Conservation (phyloP, 2,888 invertebrate species). For the Terebella lapidaria region DNA sequence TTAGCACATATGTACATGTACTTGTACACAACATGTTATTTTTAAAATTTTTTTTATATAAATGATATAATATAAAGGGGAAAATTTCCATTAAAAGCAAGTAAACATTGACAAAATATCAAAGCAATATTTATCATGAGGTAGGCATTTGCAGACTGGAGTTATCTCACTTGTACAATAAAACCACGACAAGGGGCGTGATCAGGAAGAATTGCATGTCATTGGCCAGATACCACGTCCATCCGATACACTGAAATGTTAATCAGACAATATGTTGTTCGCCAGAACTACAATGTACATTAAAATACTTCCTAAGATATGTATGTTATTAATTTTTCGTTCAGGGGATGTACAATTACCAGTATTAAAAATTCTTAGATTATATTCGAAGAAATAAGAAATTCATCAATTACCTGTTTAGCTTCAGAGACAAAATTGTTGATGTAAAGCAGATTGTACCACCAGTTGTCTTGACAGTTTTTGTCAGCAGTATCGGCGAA, state of each 20-base stretch:
- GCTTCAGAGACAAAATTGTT: slow-evolving; percentile 16
- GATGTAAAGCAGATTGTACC: slow-evolving; percentile 24
- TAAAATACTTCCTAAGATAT: background rate
- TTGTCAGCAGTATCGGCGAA: background rate
- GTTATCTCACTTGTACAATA: slow-evolving; percentile 33
- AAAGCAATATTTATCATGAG: no score
- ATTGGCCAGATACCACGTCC: slow-evolving; percentile 39
- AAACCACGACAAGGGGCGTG: slow-evolving; percentile 33
- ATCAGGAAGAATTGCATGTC: slow-evolving; percentile 45
- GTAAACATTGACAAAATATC: background rate
- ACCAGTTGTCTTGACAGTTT: slow-evolving; percentile 18
- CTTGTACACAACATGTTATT: no score
- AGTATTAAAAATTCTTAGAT: background rate
- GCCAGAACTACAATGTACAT: slow-evolving; percentile 22
- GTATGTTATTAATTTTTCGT: background rate
- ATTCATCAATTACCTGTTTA: background rate
- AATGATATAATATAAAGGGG: no score
- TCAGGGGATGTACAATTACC: background rate
- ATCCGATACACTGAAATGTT: slow-evolving; percentile 37
- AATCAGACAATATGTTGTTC: no score
- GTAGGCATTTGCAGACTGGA: no score
- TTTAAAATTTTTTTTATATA: no score
- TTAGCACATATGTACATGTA: no score
- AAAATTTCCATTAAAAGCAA: no score
- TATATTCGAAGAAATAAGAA: no score